Evolutionary conservation across 2,888 invertebrate genomes (phyloP).

Genomic region (Cepaea hortensis): DNA sequence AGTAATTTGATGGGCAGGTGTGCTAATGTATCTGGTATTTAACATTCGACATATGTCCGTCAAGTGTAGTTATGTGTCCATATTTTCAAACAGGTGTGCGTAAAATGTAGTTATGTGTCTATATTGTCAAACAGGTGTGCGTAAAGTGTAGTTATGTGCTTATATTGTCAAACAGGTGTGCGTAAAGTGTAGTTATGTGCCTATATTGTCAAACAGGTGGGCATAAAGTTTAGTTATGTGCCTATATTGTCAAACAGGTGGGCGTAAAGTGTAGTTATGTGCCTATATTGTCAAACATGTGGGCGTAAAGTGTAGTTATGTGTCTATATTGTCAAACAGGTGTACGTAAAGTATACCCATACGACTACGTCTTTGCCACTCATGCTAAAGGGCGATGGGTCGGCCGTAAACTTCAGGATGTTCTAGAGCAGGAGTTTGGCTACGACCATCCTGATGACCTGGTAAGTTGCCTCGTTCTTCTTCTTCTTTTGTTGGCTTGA

Average conservation of each 20-base stretch:
- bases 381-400: conserved; percentile 96
- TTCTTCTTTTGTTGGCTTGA: too few relatives aligned
- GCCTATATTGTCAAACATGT: conserved; percentile 71
- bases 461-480: conserved; percentile 75
- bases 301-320: conserved; percentile 85
- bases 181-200: conserved; percentile 86
- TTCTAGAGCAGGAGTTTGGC: conserved; percentile 93
- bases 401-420: conserved; percentile 92
- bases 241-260: conserved; percentile 88
- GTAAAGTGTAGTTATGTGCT: conserved; percentile 85
- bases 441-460: conserved; percentile 77
- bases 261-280: conserved; percentile 90
- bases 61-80: neutral
- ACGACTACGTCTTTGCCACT: conserved; percentile 96
- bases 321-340: conserved; percentile 70
- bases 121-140: conserved; percentile 78
- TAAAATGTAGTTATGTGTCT: conserved; percentile 84
- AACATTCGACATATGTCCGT: too few relatives aligned
- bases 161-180: conserved; percentile 78
- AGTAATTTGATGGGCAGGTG: too few relatives aligned
- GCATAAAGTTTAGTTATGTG: conserved; percentile 96
- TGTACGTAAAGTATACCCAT: conserved; percentile 95
- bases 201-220: conserved; percentile 78
- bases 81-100: conserved; percentile 80
- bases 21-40: too few relatives aligned